Evolutionary conservation across 2,888 invertebrate species (phyloP).

Genomic region (Auanema freiburgensis): DNA sequence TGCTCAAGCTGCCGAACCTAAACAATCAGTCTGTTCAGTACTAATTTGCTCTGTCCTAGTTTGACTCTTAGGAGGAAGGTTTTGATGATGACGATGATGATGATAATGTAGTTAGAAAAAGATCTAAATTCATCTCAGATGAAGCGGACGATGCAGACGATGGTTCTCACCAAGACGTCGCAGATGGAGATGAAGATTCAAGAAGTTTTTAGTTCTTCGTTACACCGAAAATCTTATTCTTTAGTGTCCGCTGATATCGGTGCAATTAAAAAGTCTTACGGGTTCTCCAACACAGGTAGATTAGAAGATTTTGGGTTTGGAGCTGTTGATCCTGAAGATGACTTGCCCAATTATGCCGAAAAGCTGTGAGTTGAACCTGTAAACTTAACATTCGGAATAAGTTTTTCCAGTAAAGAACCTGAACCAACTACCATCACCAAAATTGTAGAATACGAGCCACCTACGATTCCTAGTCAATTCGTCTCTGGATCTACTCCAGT

Average conservation of each 20-base stretch:
- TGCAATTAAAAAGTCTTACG: conserved; percentile 39
- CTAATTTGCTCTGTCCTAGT: not conserved
- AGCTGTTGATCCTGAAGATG: not conserved
- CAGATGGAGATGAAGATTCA: not conserved
- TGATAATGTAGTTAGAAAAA: conserved; percentile 9
- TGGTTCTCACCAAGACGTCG: conserved; percentile 5
- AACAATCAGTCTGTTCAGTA: not conserved
- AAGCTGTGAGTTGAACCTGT: not conserved
- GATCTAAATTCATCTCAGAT: conserved; percentile 8
- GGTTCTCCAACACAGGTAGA: conserved; percentile 22
- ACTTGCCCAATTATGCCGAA: not conserved
- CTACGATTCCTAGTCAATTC: conserved; percentile 76
- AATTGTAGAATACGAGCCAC: conserved; percentile 24
- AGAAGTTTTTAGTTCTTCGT: not conserved
- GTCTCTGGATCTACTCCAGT: conserved; percentile 86
- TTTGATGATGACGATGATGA: conserved; percentile 22
- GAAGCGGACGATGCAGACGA: conserved; percentile 21
- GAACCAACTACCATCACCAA: conserved; percentile 10
- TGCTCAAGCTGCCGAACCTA: no score
- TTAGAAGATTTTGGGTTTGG: conserved; percentile 36
- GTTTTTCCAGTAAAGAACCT: not conserved
- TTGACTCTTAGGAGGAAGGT: no score
- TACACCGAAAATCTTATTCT: conserved; percentile 8
- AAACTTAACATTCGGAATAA: not conserved
- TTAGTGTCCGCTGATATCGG: conserved; percentile 45